A percentile compares a stretch with the other conserved stretches of the same genome.
Conservation (phyloP, 1,140 invertebrate genomes). For the Matsumurasca onukii region DNA sequence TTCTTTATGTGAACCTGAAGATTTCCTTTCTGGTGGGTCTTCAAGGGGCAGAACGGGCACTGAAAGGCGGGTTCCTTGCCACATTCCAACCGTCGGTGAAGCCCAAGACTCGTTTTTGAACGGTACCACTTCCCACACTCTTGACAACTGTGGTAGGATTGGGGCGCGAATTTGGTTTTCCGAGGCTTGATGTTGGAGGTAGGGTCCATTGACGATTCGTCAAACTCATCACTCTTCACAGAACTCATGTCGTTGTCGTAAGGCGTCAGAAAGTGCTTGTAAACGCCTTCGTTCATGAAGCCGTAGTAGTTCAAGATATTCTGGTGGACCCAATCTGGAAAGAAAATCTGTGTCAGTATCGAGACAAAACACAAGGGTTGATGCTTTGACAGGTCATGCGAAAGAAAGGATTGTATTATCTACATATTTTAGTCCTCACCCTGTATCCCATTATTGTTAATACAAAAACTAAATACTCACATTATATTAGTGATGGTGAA, state of each 20-base stretch:
- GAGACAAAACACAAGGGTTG: not conserved
- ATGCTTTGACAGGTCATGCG: constrained; percentile 2
- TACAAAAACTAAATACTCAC: not conserved
- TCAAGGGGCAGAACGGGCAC: constrained; percentile 53
- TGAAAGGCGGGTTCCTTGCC: constrained; percentile 56
- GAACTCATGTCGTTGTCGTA: constrained; percentile 3
- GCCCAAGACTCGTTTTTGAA: constrained; percentile 52
- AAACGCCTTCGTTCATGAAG: constrained; percentile 12
- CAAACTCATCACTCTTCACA: constrained; percentile 14
- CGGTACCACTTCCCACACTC: constrained; percentile 52
- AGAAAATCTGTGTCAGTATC: not conserved
- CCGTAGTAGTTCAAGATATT: constrained; percentile 18
- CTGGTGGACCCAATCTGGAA: constrained; percentile 13
- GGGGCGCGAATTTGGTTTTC: constrained; percentile 30
- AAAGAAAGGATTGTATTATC: not conserved
- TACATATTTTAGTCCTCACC: not conserved
- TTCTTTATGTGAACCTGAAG: constrained; percentile 51
- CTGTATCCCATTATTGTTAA: not conserved
- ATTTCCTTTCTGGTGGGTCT: constrained; percentile 54
- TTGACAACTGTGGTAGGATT: constrained; percentile 42
- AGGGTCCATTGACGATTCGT: not conserved
- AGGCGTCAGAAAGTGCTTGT: constrained; percentile 17
- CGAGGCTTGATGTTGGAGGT: constrained; percentile 28
- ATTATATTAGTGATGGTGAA: not conserved
- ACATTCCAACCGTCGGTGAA: constrained; percentile 57